These are phyloP conservation scores for Halcyon leucocephala DNA, from an alignment of 2,797 vertebrate species.

Conservation along the genomic window DNA sequence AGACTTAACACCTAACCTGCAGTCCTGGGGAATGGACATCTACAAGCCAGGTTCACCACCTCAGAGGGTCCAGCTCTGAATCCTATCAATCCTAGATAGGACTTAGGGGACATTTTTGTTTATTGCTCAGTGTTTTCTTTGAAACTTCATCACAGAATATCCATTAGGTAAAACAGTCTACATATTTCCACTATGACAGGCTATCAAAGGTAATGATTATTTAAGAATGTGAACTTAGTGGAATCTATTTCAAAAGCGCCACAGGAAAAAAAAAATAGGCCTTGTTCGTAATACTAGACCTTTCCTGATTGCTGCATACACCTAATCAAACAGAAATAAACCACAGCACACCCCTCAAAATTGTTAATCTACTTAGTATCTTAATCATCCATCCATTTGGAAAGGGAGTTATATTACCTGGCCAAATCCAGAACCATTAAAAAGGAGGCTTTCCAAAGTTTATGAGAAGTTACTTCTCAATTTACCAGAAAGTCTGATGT, in stretches of 20 bases:
- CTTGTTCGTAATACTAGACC: neutral
- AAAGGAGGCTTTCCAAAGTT: neutral
- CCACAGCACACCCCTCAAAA: accelerated
- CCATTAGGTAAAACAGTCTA: neutral
- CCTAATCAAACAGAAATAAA: neutral
- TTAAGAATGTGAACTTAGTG: neutral
- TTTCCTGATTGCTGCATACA: neutral
- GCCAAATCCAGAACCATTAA: neutral
- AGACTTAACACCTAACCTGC: neutral
- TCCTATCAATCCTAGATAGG: neutral
- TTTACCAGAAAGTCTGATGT: neutral
- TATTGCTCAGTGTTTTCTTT: neutral
- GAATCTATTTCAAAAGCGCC: neutral
- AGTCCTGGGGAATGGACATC: neutral
- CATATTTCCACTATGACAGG: neutral
- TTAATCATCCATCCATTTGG: neutral
- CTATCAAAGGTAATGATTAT: neutral
- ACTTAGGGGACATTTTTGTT: neutral
- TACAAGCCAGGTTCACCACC: neutral
- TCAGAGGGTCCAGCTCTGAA: neutral
- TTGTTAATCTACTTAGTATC: neutral
- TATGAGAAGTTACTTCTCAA: neutral
- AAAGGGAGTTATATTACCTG: neutral
- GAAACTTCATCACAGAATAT: neutral
- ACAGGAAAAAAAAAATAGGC: neutral